phyloP scores from a whole-genome alignment of 2,888 invertebrate species.

The Cloeon dipterum region DNA sequence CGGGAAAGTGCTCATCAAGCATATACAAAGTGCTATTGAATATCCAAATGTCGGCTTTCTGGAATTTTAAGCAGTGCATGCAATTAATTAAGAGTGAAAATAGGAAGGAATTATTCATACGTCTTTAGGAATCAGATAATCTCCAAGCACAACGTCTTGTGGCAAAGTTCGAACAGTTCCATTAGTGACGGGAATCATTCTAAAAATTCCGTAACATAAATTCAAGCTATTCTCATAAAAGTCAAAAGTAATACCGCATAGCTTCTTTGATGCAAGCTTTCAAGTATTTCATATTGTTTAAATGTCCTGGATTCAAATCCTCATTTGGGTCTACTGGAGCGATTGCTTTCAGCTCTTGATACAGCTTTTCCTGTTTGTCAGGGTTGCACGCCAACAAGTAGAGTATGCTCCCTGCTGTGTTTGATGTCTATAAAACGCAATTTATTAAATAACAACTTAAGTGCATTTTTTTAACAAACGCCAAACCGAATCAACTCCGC shows the following conservation, averaged over 20 bases:
- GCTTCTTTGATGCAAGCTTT: conserved; percentile 8
- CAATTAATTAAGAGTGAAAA: too few species aligned
- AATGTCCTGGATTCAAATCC: conserved; percentile 6
- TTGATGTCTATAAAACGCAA: conserved; percentile 11
- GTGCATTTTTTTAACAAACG: too few species aligned
- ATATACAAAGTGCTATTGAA: conserved; percentile 15
- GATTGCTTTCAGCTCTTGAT: conserved; percentile 11
- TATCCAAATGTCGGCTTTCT: conserved; percentile 13
- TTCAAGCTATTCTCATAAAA: too few species aligned
- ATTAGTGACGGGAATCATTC: conserved; percentile 17
- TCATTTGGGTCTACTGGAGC: conserved; percentile 9
- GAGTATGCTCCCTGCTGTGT: conserved; percentile 10
- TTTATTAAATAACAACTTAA: too few species aligned
- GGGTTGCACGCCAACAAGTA: conserved; percentile 11
- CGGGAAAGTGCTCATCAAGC: conserved; percentile 25
- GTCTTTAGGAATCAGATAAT: conserved; percentile 21
- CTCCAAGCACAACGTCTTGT: too few species aligned
- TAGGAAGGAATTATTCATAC: too few species aligned
- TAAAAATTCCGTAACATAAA: too few species aligned
- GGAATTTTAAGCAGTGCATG: too few species aligned
- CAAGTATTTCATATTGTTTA: conserved; percentile 10
- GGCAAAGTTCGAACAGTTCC: conserved; percentile 20
- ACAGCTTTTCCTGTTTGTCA: conserved; percentile 10
- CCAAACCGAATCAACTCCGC: conserved; percentile 50
- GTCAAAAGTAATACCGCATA: too few species aligned